Evolutionary conservation across 2,113 vertebrate genomes (phyloP).

Genomic region (Oncorhynchus keta): DNA sequence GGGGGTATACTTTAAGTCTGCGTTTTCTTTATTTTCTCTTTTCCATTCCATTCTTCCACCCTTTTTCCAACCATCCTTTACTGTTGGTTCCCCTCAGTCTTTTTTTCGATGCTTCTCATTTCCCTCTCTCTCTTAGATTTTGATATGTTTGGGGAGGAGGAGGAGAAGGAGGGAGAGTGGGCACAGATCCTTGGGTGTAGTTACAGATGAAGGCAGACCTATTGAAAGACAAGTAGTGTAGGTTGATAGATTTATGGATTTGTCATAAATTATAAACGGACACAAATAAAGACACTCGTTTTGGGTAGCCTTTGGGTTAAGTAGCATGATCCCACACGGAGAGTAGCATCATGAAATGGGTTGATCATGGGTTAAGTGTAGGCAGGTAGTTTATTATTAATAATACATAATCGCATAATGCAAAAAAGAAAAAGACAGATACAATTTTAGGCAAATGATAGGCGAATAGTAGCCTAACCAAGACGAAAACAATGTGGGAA

Average conservation of each 20-base stretch:
- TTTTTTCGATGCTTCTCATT: constrained; percentile 72
- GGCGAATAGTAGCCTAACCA: not conserved
- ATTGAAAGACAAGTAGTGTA: constrained; percentile 50
- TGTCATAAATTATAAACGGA: constrained; percentile 52
- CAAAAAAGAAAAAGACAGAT: constrained; percentile 13
- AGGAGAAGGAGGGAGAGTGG: constrained; percentile 15
- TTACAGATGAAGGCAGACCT: constrained; percentile 61
- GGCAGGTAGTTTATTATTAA: not conserved
- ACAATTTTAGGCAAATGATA: constrained; percentile 3
- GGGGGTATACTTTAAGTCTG: constrained; percentile 75
- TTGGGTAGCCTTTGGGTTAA: constrained; percentile 1
- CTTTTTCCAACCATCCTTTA: constrained; percentile 76
- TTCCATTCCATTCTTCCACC: constrained; percentile 74
- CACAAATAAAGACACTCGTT: constrained; percentile 37
- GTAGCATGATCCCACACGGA: not conserved
- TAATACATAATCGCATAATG: not conserved
- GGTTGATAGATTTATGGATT: constrained; percentile 62
- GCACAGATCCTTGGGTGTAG: constrained; percentile 48
- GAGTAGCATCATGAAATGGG: not conserved
- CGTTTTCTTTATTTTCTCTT: constrained; percentile 79
- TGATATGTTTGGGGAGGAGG: constrained; percentile 62
- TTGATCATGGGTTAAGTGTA: not conserved
- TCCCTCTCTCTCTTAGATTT: constrained; percentile 69
- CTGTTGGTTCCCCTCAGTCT: constrained; percentile 57
- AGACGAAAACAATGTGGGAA: constrained; percentile 30